Percentiles rank a stretch among this genome's conserved stretches.
Evolutionary conservation across 1,140 invertebrate species (phyloP).

Genomic region (Mercenaria mercenaria): DNA sequence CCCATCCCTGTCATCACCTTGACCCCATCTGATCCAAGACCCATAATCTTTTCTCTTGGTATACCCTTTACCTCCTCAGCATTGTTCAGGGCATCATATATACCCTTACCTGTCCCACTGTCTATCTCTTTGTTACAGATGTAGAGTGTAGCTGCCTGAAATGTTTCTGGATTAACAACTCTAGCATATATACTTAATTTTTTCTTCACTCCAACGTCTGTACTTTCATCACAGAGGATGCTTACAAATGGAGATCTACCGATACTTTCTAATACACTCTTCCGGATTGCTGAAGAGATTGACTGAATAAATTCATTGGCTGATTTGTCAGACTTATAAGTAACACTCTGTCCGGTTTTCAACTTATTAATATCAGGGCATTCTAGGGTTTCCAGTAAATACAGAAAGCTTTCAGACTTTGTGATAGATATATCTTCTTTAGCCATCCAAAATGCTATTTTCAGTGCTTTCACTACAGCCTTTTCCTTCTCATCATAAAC

Average conservation of each 20-base stretch:
- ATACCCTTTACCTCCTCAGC: neutral
- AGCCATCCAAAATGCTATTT: slow-evolving; percentile 11
- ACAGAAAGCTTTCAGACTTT: neutral
- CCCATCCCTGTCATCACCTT: slow-evolving; percentile 48
- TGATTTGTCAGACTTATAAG: slow-evolving; percentile 12
- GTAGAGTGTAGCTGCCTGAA: slow-evolving; percentile 1
- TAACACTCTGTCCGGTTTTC: neutral
- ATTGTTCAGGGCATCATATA: neutral
- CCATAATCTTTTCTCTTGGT: slow-evolving; percentile 8
- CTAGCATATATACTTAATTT: slow-evolving; percentile 18
- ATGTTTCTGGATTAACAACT: slow-evolving; percentile 36
- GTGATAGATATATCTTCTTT: slow-evolving; percentile 21
- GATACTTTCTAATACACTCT: neutral
- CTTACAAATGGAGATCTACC: neutral
- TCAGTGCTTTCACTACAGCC: neutral
- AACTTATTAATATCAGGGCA: neutral
- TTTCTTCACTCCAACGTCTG: slow-evolving; percentile 17
- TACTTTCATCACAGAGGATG: neutral
- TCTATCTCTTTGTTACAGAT: slow-evolving; percentile 7
- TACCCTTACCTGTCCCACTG: slow-evolving; percentile 14
- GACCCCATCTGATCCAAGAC: slow-evolving; percentile 51
- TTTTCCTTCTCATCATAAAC: neutral
- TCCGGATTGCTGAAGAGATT: neutral
- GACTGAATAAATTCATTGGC: neutral
- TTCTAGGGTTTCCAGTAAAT: neutral